Evolutionary conservation across 23 tunicate genomes (phyloP).

Genomic region (Ciona savignyi): DNA sequence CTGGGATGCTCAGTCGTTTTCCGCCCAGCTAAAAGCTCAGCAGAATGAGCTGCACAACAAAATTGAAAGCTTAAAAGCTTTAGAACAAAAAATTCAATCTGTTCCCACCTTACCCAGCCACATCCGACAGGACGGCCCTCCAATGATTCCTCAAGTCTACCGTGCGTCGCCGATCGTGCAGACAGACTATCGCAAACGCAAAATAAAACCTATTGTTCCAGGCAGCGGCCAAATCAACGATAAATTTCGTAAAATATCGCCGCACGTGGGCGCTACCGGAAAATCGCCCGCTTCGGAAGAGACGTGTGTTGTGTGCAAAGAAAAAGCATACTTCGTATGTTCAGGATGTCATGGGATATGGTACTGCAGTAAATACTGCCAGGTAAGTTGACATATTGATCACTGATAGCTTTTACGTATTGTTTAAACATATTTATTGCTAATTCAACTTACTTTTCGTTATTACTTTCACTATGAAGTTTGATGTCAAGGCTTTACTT

Average conservation of each 20-base stretch:
- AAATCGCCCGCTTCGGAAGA: neutral
- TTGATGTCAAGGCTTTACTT: neutral
- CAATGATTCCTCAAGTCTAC: neutral
- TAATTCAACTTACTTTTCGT: neutral
- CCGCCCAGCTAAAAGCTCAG: slow-evolving; percentile 27
- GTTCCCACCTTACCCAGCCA: neutral
- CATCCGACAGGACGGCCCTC: neutral
- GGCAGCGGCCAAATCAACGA: neutral
- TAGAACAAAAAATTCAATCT: slow-evolving; percentile 16
- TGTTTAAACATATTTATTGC: no score
- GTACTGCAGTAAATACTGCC: slow-evolving; percentile 66
- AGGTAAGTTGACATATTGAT: slow-evolving; percentile 21
- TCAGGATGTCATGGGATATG: slow-evolving; percentile 43
- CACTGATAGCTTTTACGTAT: no score
- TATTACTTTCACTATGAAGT: no score
- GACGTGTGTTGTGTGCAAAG: slow-evolving; percentile 18
- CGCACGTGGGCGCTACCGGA: neutral
- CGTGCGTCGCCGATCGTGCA: neutral
- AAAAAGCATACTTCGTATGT: slow-evolving; percentile 48
- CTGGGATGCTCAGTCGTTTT: slow-evolving; percentile 10
- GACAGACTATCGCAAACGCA: neutral
- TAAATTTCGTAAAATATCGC: neutral
- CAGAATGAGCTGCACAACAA: slow-evolving; percentile 19
- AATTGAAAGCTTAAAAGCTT: slow-evolving; percentile 14
- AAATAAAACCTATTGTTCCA: neutral